Base-by-base conservation (phyloP, 2,797 vertebrate species). In the Urosaurus nigricauda region DNA sequence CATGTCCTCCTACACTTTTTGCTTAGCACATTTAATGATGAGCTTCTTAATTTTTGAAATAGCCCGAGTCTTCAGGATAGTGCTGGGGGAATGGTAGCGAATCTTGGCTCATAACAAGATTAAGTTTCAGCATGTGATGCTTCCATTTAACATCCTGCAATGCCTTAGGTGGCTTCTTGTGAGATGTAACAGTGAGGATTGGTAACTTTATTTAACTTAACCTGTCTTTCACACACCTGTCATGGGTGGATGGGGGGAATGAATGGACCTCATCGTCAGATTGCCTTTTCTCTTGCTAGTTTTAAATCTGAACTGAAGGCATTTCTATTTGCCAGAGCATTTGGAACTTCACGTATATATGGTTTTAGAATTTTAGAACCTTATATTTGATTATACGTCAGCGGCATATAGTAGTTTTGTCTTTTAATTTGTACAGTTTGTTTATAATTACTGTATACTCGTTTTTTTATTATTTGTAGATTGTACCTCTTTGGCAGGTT, bases 21-120 rank as follows among this genome's bases (percentile, higher is more conserved):
- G 32, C 53, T 87, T 74, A 43, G 70, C 43, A 0, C 65, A 13
- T 63, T 16, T 21, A 56, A 80, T 65, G 40, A 21, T 29, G 12
- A 37, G 14, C 2, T 84, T 58, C 2, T 84, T 91, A 8, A 40
- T 82, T 87, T 89, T 73, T 87, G 81, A 86, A 92, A 43, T 2
- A 81, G 19, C 37, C 24, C 1, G 73, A 26, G 0, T 73, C 40
- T 83, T 93, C 26, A 2, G 53, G 37, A 91, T 7, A 47, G n/a
- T 19, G 14, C 0, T 0, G 83, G 53, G 17, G 77, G 90, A 74
- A 16, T 68, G 32, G 0, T 83, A 14, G 47, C 43, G 51, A 51
- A 7, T 12, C 47, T 63, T 26, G 6, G 71, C 58, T 81, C 43
- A 43, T 65, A 51, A 8, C 16, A 84, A 86, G 88, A 82, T 60